Percentiles rank a stretch among this genome's conserved stretches.
These are phyloP conservation scores for Andrena dorsata DNA, from an alignment of 2,888 invertebrate genomes.

Conservation along the genomic window DNA sequence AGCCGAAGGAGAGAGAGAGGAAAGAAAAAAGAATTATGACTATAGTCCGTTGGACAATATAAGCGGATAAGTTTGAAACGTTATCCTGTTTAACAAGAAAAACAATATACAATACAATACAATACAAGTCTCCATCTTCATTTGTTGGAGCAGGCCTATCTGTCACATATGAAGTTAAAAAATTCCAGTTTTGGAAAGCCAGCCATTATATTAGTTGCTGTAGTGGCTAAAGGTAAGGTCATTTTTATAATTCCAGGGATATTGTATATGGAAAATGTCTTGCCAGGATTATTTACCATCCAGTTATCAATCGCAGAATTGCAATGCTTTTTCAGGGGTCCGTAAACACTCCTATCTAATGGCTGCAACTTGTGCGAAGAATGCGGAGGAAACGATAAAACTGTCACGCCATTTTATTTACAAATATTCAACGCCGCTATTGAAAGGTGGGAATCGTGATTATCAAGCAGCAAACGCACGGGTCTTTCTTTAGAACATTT, in stretches of 20 bases:
- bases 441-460: conserved; percentile 8
- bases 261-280: background rate
- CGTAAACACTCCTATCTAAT: background rate
- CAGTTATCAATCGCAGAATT: background rate
- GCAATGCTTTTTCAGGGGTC: background rate
- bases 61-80: too few species aligned
- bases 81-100: too few species aligned
- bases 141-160: background rate
- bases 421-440: background rate
- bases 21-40: too few species aligned
- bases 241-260: background rate
- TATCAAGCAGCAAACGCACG: background rate
- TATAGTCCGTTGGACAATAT: too few species aligned
- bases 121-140: background rate
- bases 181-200: background rate
- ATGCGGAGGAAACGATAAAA: background rate
- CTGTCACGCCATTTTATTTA: conserved; percentile 7
- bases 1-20: too few species aligned
- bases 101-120: too few species aligned
- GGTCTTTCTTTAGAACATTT: conserved; percentile 1
- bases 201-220: background rate
- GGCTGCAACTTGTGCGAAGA: background rate
- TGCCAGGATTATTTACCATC: background rate
- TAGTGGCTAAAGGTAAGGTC: background rate
- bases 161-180: background rate